A percentile compares a stretch with the other conserved stretches of the same genome.
phyloP scores from a whole-genome alignment of 2,113 vertebrate species.

The Oenanthe melanoleuca region DNA sequence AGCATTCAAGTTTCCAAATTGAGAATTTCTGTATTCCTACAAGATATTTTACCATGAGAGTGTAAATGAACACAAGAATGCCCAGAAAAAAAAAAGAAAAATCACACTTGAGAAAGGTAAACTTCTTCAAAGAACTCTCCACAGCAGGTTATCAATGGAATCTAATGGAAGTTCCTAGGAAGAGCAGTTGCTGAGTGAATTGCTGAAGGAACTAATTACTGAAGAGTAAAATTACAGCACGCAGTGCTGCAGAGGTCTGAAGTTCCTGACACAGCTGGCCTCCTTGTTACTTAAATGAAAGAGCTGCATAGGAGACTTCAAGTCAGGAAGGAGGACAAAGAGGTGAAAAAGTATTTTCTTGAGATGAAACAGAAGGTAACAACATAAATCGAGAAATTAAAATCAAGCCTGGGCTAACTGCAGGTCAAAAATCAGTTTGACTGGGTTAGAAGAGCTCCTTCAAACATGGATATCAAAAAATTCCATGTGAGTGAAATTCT shows the following conservation, averaged over 20 bases:
- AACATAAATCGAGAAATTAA: background rate
- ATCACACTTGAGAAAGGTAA: slow-evolving; percentile 19
- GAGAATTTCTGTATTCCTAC: background rate
- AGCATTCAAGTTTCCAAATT: background rate
- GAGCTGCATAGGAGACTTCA: background rate
- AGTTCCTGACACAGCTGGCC: background rate
- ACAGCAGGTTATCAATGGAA: background rate
- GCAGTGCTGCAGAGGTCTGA: background rate
- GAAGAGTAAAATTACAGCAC: background rate
- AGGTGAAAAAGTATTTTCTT: background rate
- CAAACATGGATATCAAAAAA: background rate
- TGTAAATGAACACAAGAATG: background rate
- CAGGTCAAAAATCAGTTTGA: background rate
- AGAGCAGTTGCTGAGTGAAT: slow-evolving; percentile 7
- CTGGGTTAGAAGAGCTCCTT: background rate
- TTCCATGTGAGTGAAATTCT: background rate
- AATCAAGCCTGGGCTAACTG: background rate
- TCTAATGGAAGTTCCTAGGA: background rate
- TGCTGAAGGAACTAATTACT: slow-evolving; percentile 35
- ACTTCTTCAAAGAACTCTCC: slow-evolving; percentile 24
- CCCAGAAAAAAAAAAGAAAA: background rate
- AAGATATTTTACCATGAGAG: background rate
- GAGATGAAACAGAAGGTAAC: background rate
- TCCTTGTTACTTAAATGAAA: background rate
- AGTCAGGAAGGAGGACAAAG: background rate